These are phyloP conservation scores for Melieria omissa DNA, from an alignment of 2,888 invertebrate genomes.

Conservation along the genomic window DNA sequence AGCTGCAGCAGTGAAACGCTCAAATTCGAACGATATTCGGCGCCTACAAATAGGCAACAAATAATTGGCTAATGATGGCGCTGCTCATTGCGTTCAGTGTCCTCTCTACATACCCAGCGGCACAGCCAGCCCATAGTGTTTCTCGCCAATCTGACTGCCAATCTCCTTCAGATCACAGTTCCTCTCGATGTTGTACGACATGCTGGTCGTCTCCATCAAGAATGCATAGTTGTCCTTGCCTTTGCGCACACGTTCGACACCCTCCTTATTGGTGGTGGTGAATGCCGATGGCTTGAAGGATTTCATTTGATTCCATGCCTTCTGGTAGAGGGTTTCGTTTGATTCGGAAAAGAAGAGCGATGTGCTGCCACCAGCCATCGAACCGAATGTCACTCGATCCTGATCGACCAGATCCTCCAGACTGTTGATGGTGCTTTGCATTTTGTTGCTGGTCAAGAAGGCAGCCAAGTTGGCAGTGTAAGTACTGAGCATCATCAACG, in stretches of 20 bases:
- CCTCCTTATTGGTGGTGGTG: conserved; percentile 81
- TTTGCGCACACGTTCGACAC: conserved; percentile 81
- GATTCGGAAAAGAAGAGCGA: conserved; percentile 89
- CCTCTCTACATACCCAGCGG: conserved; percentile 77
- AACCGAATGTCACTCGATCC: conserved; percentile 93
- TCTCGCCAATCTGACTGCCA: conserved; percentile 84
- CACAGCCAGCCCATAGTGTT: conserved; percentile 94
- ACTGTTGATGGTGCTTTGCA: conserved; percentile 88
- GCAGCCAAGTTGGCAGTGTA: conserved; percentile 96
- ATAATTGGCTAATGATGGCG: neutral
- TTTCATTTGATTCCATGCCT: conserved; percentile 92
- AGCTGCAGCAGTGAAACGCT: conserved; percentile 89
- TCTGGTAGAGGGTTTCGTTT: conserved; percentile 84
- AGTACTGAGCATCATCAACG: conserved; percentile 89
- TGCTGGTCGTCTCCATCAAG: conserved; percentile 94
- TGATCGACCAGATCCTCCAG: conserved; percentile 93
- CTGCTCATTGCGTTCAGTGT: neutral
- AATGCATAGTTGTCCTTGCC: conserved; percentile 87
- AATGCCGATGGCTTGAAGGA: conserved; percentile 84
- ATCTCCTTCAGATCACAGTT: conserved; percentile 84
- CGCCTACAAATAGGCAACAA: conserved; percentile 69
- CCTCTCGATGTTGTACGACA: conserved; percentile 88
- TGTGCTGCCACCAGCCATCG: conserved; percentile 88
- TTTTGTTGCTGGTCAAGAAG: conserved; percentile 88
- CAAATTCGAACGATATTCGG: conserved; percentile 81